phyloP scores from a whole-genome alignment of 2,888 invertebrate species.

The Alentia gelatinosa region DNA sequence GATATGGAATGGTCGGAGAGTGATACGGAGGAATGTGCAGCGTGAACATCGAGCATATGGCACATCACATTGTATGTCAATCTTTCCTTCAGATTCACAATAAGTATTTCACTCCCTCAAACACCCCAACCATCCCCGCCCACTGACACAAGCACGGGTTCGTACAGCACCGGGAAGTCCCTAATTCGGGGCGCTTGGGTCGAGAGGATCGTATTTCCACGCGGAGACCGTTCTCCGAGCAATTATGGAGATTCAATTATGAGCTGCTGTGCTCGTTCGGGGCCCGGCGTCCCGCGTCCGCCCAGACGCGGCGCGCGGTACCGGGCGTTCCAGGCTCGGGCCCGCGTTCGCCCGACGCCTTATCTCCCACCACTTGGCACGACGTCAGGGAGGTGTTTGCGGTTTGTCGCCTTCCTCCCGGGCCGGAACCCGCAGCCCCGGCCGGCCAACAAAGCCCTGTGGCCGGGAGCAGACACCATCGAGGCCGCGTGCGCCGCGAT shows the following conservation, averaged over 20 bases:
- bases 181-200: neutral
- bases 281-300: neutral
- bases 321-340: too few relatives aligned
- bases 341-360: too few relatives aligned
- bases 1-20: too few relatives aligned
- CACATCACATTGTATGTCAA: too few relatives aligned
- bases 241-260: slow-evolving; percentile 45
- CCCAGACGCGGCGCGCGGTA: too few relatives aligned
- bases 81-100: neutral
- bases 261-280: neutral
- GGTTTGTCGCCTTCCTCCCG: neutral
- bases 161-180: neutral
- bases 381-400: neutral
- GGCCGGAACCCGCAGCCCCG: too few relatives aligned
- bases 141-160: neutral
- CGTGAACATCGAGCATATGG: too few relatives aligned
- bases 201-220: neutral
- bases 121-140: neutral
- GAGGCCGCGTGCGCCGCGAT: too few relatives aligned
- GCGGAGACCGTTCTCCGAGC: neutral
- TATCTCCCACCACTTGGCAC: too few relatives aligned
- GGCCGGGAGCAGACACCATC: too few relatives aligned
- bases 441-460: too few relatives aligned
- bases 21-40: too few relatives aligned
- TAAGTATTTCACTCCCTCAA: neutral